These are phyloP conservation scores for Bettongia penicillata DNA, from an alignment of 2,113 vertebrate genomes.

Conservation along the genomic window DNA sequence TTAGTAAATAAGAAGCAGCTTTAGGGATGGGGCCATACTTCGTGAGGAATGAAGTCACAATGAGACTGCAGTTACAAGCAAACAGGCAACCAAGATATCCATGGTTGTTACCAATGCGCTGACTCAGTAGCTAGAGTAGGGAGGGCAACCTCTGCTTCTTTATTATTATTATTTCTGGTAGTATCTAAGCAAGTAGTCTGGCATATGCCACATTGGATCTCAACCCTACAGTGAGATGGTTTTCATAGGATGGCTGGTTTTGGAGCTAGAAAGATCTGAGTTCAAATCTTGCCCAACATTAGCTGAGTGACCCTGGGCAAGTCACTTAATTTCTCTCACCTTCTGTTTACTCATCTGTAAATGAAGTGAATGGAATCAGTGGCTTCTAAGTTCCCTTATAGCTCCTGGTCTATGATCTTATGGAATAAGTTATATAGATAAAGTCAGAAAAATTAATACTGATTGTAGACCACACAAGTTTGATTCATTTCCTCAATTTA, in stretches of 20 bases:
- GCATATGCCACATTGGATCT: neutral
- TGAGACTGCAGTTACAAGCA: neutral
- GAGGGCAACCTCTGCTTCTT: neutral
- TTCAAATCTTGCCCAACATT: neutral
- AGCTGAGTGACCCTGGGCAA: neutral
- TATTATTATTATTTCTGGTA: neutral
- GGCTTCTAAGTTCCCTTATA: neutral
- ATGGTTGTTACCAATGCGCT: neutral
- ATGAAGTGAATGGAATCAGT: neutral
- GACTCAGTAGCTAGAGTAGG: neutral
- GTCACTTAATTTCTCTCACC: neutral
- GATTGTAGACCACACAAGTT: neutral
- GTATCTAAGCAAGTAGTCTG: neutral
- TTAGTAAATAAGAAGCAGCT: slow-evolving; percentile 76
- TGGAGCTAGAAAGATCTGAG: neutral
- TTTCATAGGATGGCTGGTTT: neutral
- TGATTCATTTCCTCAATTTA: neutral
- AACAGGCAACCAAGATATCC: neutral
- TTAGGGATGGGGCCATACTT: slow-evolving; percentile 54
- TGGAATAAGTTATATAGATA: neutral
- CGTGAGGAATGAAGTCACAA: neutral
- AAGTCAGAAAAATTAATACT: neutral
- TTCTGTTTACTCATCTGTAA: neutral
- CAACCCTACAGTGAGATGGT: neutral
- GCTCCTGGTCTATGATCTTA: neutral